Percentiles rank a stretch among this genome's conserved stretches.
phyloP scores from a whole-genome alignment of 2,888 invertebrate genomes.

The Galerucella pusilla region DNA sequence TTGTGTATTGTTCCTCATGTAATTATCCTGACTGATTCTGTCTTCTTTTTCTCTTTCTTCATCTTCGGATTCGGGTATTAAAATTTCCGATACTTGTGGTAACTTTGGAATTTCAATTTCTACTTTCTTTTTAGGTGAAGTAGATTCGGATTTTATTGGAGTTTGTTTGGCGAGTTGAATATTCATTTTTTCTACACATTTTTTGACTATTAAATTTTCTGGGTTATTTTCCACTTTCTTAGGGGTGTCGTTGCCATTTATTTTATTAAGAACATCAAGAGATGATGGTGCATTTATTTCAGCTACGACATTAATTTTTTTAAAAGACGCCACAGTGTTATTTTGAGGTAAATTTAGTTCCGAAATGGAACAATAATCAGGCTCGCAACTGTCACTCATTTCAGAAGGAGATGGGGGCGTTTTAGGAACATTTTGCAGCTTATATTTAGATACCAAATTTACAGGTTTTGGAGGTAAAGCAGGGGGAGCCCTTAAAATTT shows the following conservation, averaged over 20 bases:
- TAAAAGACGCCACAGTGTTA: slow-evolving; percentile 49
- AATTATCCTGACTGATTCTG: slow-evolving; percentile 62
- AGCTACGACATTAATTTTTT: slow-evolving; percentile 60
- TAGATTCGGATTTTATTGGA: slow-evolving; percentile 53
- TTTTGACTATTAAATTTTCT: slow-evolving; percentile 56
- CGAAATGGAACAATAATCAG: slow-evolving; percentile 82
- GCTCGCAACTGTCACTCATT: slow-evolving; percentile 66
- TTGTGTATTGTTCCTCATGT: slow-evolving; percentile 64
- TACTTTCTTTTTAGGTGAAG: slow-evolving; percentile 64
- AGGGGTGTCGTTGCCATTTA: slow-evolving; percentile 42
- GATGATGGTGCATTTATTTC: slow-evolving; percentile 59
- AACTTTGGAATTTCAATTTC: slow-evolving; percentile 77
- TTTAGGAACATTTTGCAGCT: slow-evolving; percentile 62
- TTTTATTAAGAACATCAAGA: slow-evolving; percentile 53
- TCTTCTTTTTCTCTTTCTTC: slow-evolving; percentile 56
- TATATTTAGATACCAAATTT: slow-evolving; percentile 76
- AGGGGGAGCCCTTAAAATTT: slow-evolving; percentile 76
- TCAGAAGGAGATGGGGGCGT: slow-evolving; percentile 48
- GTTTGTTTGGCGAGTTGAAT: slow-evolving; percentile 61
- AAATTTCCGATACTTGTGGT: slow-evolving; percentile 80
- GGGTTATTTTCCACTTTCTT: slow-evolving; percentile 25
- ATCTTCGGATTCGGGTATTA: slow-evolving; percentile 74
- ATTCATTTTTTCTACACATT: slow-evolving; percentile 60
- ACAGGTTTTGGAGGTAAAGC: slow-evolving; percentile 84
- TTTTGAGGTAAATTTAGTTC: slow-evolving; percentile 71